Evolutionary conservation across 2,113 vertebrate species (phyloP), one percentile per base, ranked within the genome.

Genomic region (Ibidorhyncha struthersii): DNA sequence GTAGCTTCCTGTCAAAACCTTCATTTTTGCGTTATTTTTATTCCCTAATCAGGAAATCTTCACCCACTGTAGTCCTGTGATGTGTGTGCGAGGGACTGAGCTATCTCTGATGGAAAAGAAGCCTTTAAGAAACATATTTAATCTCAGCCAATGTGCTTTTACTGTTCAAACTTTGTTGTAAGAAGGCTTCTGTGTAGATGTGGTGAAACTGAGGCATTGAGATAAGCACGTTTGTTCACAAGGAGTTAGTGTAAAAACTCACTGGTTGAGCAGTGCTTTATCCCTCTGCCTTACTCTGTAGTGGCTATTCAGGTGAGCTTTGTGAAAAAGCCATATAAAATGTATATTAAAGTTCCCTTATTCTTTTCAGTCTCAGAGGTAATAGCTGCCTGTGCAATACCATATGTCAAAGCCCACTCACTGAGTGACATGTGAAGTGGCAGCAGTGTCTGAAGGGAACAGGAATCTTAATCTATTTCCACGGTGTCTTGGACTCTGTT

Each of bases 381-480:
- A 17, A 20, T 10, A 77, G 49, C 49, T 80, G 93, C 26, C 22
- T 77, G 45, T 21, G 53, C 61, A 8, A 2, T 55, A 13, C 17
- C 0, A 0, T 15, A 7, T 82, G 70, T 65, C 52, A 12, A 25
- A 89, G 80, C 36, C 79, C 0, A 0, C 47, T 6, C 0, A 0
- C 47, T 6, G 14, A 41, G 19, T 16, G 61, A 29, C 38, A 72
- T 66, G 36, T 26, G 27, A 10, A 14, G 55, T 4, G 69, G 6
- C 19, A 23, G 56, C 72, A 23, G 45, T 32, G 43, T 21, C 34
- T 52, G 67, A 52, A 73, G 43, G 61, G 16, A 94, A 52, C 12
- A 27, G 59, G 10, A 36, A 49, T 52, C 71, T 4, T 14, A 4
- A 56, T 12, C 21, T 63, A 0, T 63, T 91, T 82, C 25, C 18